Base-by-base conservation (phyloP, 2,888 invertebrate species). In the Pantelozetes paolii region DNA sequence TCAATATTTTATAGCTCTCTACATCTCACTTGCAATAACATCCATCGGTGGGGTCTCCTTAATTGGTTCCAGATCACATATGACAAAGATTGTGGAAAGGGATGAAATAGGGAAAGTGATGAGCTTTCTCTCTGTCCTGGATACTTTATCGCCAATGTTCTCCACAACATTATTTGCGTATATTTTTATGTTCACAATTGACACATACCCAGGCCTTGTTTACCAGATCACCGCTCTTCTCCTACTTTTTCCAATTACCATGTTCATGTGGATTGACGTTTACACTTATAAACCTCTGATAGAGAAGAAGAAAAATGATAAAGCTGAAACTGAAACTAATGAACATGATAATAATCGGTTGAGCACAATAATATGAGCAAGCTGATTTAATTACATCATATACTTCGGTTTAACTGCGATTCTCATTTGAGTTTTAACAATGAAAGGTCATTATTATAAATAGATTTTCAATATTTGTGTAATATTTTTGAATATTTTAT, bases 91-190 rank as follows among this genome's bases (percentile, higher is more conserved):
- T 26, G 69, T 73, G 2, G 73, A 20, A 11, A 11, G 20, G 11
- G 64, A 73, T 36, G 73, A 73, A 45, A 20, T 73, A 1, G 73
- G 73, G 1, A 45, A 54, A 30, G 36, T 73, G 11, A 64, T 67
- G 26, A 40, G 40, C 23, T 54, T 73, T 5, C 70, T 73, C 67
- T 15, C 30, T 1, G 67, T 69, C 3, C 8, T 73, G n/a, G 73
- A 73, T 26, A 42, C 67, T 18, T 20, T 64, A 3, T 30, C 36
- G 1, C 73, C 73, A 11, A 18, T 73, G 42, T 69, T 73, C 18
- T 8, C 67, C 9, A 26, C 1, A 5, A 30, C 64, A 9, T 2
- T 73, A 23, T 73, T 73, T 20, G n/a, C 73, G 6, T 15, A 5
- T 28, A n/a, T 73, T 1, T 73, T 73, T 28, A 40, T 5, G 1